Evolutionary conservation across 2,888 invertebrate genomes (phyloP).

Genomic region (Eupithecia exiguata): DNA sequence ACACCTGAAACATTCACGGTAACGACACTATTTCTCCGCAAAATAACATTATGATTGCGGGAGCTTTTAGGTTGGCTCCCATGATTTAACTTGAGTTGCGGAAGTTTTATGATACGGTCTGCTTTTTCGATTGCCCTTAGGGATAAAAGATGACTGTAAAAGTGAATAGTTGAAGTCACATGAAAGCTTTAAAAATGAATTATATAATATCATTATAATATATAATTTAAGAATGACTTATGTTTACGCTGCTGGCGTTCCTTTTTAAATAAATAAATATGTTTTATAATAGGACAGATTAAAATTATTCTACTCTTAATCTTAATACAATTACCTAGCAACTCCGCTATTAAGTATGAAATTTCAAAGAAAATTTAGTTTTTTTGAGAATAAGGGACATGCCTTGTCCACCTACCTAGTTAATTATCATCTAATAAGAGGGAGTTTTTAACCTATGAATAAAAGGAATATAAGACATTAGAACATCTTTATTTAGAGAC

Average conservation of each 20-base stretch:
- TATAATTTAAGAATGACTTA: too few species aligned
- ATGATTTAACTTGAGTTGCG: constrained; percentile 29
- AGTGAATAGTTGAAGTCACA: neutral
- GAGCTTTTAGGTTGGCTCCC: constrained; percentile 45
- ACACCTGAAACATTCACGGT: constrained; percentile 64
- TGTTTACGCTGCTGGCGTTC: too few species aligned
- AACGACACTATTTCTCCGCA: constrained; percentile 55
- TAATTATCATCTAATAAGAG: neutral
- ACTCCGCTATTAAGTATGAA: too few species aligned
- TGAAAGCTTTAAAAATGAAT: neutral
- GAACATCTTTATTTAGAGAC: neutral
- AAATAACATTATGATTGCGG: constrained; percentile 66
- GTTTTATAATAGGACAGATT: too few species aligned
- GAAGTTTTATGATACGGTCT: constrained; percentile 2
- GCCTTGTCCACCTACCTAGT: too few species aligned
- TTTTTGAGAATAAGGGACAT: too few species aligned
- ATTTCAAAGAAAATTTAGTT: too few species aligned
- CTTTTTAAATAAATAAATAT: too few species aligned
- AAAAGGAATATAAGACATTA: neutral
- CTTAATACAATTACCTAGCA: too few species aligned
- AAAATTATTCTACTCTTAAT: too few species aligned
- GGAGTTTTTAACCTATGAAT: neutral
- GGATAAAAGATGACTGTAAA: neutral
- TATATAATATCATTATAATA: too few species aligned
- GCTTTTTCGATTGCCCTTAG: constrained; percentile 1